phyloP scores from a whole-genome alignment of 2,113 vertebrate genomes.

The Stomatorhinus ivindoensis region DNA sequence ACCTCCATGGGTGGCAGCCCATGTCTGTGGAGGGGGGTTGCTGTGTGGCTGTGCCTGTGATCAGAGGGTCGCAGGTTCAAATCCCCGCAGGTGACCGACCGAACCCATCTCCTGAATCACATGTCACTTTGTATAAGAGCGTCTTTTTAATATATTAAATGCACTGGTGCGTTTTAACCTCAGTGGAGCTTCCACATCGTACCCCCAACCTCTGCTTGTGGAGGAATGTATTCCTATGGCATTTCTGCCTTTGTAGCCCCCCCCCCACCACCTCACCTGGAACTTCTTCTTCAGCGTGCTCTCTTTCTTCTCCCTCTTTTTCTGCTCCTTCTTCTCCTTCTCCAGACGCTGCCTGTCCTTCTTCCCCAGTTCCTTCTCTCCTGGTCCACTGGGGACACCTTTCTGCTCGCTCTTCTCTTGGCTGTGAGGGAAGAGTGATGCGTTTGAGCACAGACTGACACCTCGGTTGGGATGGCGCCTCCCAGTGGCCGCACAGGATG shows the following conservation, averaged over 20 bases:
- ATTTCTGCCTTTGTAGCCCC: constrained; percentile 30
- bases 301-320: constrained; percentile 55
- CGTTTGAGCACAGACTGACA: not conserved
- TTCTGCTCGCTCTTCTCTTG: constrained; percentile 42
- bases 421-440: not conserved
- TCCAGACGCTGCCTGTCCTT: constrained; percentile 59
- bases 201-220: not conserved
- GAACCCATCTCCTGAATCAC: not conserved
- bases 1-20: not conserved
- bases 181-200: not conserved
- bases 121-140: not conserved
- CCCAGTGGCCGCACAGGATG: not conserved
- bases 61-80: not conserved
- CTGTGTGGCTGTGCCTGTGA: not conserved
- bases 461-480: not conserved
- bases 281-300: constrained; percentile 66
- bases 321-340: constrained; percentile 59
- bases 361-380: constrained; percentile 59
- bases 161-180: not conserved
- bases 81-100: not conserved
- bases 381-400: constrained; percentile 30
- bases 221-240: constrained; percentile 55
- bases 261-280: constrained; percentile 47
- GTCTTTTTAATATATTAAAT: not conserved
- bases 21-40: not conserved